Evolutionary conservation across 2,797 vertebrate genomes (phyloP), one percentile per base, ranked within the genome.

Genomic region (Sebastes wilsoni): DNA sequence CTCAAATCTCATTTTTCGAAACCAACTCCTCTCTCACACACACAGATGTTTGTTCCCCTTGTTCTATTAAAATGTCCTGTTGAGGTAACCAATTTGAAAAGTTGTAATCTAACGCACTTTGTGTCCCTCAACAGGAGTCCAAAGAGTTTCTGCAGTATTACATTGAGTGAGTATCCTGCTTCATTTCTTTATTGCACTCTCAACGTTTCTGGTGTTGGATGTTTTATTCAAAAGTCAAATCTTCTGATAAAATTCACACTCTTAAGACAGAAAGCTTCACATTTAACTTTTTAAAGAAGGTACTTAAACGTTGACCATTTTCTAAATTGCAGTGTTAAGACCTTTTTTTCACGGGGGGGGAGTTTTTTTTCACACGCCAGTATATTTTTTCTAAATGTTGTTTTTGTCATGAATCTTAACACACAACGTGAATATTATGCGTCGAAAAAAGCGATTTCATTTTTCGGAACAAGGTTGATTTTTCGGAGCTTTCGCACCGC

Each of bases 71-170:
- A 5, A 8, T 52, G n/a, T 38, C 22, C 20, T 22, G n/a, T 56
- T 23, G 27, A 65, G 9, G 5, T 28, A 32, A 71, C 18, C 36
- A n/a, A 1, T 23, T 69, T 8, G 28, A 32, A 23, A 64, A 61
- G n/a, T 3, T 58, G 34, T 67, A 14, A 23, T n/a, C 32, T 81
- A 8, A 38, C 7, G 0, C 22, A 18, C 4, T 2, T 10, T 56
- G 28, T 79, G 72, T 71, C 32, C 38, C 72, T 32, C 72, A 80
- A 72, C 81, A 99, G 98, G 97, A 98, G 92, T 97, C 98, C 38
- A 94, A 94, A 87, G 96, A 97, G 89, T 98, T 99, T 68, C 93
- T 98, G 87, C 96, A 96, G 89, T 97, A 96, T 0, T 96, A 99
- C 91, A 94, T 95, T 59, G 92, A 97, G 98, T 99, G 93, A 97